Evolutionary conservation across 2,888 invertebrate species (phyloP), one percentile per base, ranked within the genome.

Genomic region (Cerceris ruficornis): DNA sequence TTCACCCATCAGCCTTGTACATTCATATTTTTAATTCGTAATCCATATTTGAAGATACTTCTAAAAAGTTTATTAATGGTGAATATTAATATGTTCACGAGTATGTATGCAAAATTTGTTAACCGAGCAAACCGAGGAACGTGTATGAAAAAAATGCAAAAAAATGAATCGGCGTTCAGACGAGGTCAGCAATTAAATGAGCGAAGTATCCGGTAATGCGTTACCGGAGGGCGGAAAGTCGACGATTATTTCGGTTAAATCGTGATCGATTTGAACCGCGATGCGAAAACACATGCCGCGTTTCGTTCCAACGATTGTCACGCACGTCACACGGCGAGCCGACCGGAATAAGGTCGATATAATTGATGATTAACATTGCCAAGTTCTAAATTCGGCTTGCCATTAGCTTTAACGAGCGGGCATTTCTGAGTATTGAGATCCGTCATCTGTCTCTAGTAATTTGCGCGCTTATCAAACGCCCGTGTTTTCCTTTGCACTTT

Each of bases 311-410:
- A 82, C 82, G 73, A 78, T 81, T 82, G 82, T 82, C 82, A 82
- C 81, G 81, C 81, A 78, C 78, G 82, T 82, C 77, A 73, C 69
- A 69, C 73, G 72, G 14, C 67, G 65, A 17, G 54, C 50, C 43
- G 50, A 57, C 60, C 61, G 73, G 70, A 81, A 82, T 81, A 75
- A 81, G 82, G 78, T 82, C 82, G 78, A 82, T 82, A 81, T 82
- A 82, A 82, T 82, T 78, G 82, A 81, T 78, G 78, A 82, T 81
- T 78, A 75, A 76, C 81, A 82, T 70, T 82, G 82, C 82, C 82
- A 82, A 82, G 82, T 78, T 82, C 82, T 82, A 82, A 81, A 76
- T 82, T 66, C 75, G 81, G 69, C 61, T 67, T 64, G 65, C 81
- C 77, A 78, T 82, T 81, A 81, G 77, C 75, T 81, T 70, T 81